Base-by-base conservation (phyloP, 2,113 vertebrate genomes). In the Hippoglossus stenolepis region DNA sequence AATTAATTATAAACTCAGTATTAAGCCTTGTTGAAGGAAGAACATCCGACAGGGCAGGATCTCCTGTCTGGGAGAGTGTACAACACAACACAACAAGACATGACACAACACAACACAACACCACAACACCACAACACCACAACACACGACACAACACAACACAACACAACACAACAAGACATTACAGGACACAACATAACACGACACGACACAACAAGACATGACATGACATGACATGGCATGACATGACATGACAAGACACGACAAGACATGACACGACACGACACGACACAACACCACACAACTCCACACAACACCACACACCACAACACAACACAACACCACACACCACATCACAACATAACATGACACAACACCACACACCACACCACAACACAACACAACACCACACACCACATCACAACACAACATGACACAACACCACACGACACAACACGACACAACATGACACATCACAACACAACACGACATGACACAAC, bases 1-100 rank as follows among this genome's bases (percentile, higher is more conserved):
- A 85, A 85, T 85, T 79, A 87, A 91, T 86, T 86, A 83, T 67
- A 82, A 89, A 83, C 85, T 70, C 70, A 71, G 75, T 75, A 66
- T 65, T 31, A 74, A 81, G 70, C 70, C 79, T 79, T 85, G 47
- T 64, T 78, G 43, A 68, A 67, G 81, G 57, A 61, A 67, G 68
- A 66, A 63, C 49, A 64, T 73, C 82, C 75, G 70, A 80, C n/a
- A 45, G 73, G 82, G 70, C 80, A 72, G 58, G 73, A 75, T 85
- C 75, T 79, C n/a, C 53, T 68, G 84, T 79, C 69, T 61, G 26
- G 35, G 80, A 81, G 70, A 2, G 4, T 18, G 71, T 75, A 57
- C 49, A 54, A 61, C 35, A 47, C 45, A 14, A 47, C 45, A 47
- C 45, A 14, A 47, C 15, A 17, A n/a, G n/a, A 15, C 45, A 47